Evolutionary conservation across 2,113 vertebrate species (phyloP), one percentile per base, ranked within the genome.

Genomic region (Zosterops hypoxanthus): DNA sequence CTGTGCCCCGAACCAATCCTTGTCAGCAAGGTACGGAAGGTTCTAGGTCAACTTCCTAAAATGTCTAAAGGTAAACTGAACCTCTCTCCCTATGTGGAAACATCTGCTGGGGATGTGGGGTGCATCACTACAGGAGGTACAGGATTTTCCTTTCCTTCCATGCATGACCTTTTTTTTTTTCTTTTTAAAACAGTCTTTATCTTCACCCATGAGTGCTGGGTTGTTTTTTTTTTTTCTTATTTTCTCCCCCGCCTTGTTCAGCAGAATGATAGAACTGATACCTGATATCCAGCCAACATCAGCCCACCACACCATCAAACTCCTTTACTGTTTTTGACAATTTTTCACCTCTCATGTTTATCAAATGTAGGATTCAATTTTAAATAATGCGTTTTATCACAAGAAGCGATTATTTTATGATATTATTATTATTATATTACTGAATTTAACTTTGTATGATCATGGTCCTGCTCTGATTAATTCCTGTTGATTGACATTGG

Each of bases 181-280:
- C n/a, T 8, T 86, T 66, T 61, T 44, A 46, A 61, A 77, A 36
- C 2, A 21, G 25, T 6, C 28, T 76, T 76, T 65, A 31, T 21
- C 33, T 84, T 66, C 17, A 41, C 5, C 22, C 14, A 19, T 0
- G 2, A 56, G n/a, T n/a, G n/a, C n/a, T n/a, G n/a, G n/a, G n/a
- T n/a, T n/a, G n/a, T n/a, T n/a, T n/a, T n/a, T n/a, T n/a, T n/a
- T n/a, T n/a, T n/a, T n/a, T n/a, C n/a, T n/a, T n/a, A n/a, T n/a
- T n/a, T 81, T 11, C 59, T 1, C 12, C 22, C 2, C 5, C 2
- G 5, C 2, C 3, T 14, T 61, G 14, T 53, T 44, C n/a, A 59
- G 28, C 3, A n/a, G 6, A 63, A 16, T 18, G 11, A 36, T 16
- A 65, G 52, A 76, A 12, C 0, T 3, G 52, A 60, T 14, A 39